phyloP scores from a whole-genome alignment of 2,113 vertebrate species.

The Mirounga angustirostris region DNA sequence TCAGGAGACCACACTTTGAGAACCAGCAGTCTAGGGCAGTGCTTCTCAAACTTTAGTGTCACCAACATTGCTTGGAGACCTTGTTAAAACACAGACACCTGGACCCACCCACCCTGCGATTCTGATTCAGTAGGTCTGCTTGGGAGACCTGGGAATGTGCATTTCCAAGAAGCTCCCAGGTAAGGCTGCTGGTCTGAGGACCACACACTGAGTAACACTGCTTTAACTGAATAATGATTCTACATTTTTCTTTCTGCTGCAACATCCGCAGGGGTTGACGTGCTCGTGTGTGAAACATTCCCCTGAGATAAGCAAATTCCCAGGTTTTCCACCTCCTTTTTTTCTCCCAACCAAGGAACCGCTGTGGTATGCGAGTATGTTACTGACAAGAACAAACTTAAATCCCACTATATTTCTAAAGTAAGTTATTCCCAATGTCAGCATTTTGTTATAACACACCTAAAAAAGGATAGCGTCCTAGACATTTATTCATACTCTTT shows the following conservation, averaged over 20 bases:
- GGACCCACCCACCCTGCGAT: background rate
- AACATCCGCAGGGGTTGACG: too few species aligned
- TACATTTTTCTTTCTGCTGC: background rate
- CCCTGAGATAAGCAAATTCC: background rate
- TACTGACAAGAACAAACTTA: background rate
- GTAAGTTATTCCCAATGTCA: background rate
- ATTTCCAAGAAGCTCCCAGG: background rate
- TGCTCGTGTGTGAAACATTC: background rate
- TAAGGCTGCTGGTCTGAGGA: background rate
- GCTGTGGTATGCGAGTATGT: background rate
- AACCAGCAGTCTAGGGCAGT: background rate
- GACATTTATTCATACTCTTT: background rate
- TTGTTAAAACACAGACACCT: background rate
- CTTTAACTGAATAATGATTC: background rate
- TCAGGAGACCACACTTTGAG: background rate
- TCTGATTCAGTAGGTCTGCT: background rate
- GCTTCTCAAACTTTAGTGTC: background rate
- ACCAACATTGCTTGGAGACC: background rate
- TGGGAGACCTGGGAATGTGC: background rate
- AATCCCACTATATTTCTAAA: background rate
- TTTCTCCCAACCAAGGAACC: background rate
- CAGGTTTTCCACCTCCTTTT: background rate
- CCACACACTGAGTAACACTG: background rate
- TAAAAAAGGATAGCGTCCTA: background rate
- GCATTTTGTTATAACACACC: conserved; percentile 10